phyloP scores from a whole-genome alignment of 1,140 invertebrate genomes.

The Cyclargus thomasi region DNA sequence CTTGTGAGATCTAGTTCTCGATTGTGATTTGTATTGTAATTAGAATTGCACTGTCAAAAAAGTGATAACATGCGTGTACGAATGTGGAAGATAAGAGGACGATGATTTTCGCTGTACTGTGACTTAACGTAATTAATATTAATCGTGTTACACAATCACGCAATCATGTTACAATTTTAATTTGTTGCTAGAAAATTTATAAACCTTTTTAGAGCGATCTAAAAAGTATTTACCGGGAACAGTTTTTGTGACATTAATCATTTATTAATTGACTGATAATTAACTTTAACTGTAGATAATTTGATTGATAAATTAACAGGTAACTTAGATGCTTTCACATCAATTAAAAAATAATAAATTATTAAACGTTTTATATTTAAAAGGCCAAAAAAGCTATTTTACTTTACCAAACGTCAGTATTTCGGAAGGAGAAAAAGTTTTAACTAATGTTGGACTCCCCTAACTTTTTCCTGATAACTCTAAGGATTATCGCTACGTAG shows the following conservation, averaged over 20 bases:
- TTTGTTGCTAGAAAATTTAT: not conserved
- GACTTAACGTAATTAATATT: slow-evolving; percentile 8
- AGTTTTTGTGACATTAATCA: not conserved
- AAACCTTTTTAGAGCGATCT: not conserved
- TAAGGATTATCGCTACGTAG: too few species aligned
- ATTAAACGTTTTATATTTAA: too few species aligned
- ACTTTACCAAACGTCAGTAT: too few species aligned
- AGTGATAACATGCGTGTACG: not conserved
- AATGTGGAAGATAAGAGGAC: not conserved
- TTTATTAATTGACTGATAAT: too few species aligned
- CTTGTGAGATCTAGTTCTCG: not conserved
- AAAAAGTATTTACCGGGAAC: not conserved
- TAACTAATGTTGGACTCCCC: too few species aligned
- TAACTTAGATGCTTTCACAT: too few species aligned
- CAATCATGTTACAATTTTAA: not conserved
- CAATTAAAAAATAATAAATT: too few species aligned
- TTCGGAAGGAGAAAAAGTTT: too few species aligned
- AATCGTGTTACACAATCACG: slow-evolving; percentile 1
- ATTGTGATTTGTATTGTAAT: not conserved
- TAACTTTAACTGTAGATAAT: too few species aligned
- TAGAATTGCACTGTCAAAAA: not conserved
- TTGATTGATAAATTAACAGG: too few species aligned
- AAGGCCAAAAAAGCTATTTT: too few species aligned
- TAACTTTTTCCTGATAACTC: too few species aligned
- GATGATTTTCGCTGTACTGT: slow-evolving; percentile 19